Conservation (phyloP, 1,140 invertebrate species). For the Aleiodes sp. region DNA sequence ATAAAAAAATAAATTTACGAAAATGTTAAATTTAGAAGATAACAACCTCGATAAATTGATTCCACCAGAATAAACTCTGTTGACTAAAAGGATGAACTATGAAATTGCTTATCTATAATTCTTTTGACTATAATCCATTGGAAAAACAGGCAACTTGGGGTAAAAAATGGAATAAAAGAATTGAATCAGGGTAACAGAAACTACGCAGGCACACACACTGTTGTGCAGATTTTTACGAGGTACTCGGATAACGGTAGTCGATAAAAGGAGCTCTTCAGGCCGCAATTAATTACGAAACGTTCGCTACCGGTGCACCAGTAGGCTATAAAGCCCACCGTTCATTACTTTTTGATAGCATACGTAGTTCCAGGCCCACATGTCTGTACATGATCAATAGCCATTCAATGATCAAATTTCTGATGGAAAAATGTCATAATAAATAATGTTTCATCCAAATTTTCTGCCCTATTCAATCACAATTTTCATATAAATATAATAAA, state of each 20-base stretch:
- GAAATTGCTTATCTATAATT: too few species aligned
- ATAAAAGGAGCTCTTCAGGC: conserved; percentile 50
- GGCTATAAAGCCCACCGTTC: neutral
- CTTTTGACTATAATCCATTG: too few species aligned
- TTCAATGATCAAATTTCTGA: too few species aligned
- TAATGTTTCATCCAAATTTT: too few species aligned
- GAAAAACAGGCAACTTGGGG: too few species aligned
- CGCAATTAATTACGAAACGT: conserved; percentile 58
- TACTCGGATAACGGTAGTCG: conserved; percentile 49
- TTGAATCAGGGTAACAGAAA: conserved; percentile 37
- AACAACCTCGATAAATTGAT: too few species aligned
- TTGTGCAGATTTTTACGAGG: conserved; percentile 51
- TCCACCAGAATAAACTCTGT: too few species aligned
- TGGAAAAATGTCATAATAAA: too few species aligned
- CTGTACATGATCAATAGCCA: neutral
- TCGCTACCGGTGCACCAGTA: conserved; percentile 27
- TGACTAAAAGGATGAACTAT: too few species aligned
- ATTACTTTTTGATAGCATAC: neutral
- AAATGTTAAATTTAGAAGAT: too few species aligned
- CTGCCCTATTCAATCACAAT: too few species aligned
- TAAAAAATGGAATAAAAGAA: conserved; percentile 30
- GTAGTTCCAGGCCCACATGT: neutral
- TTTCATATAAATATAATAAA: too few species aligned
- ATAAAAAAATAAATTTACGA: neutral
- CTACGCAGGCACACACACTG: conserved; percentile 7